phyloP scores from a whole-genome alignment of 2,888 invertebrate genomes.

The Coelogynopora nodosa region DNA sequence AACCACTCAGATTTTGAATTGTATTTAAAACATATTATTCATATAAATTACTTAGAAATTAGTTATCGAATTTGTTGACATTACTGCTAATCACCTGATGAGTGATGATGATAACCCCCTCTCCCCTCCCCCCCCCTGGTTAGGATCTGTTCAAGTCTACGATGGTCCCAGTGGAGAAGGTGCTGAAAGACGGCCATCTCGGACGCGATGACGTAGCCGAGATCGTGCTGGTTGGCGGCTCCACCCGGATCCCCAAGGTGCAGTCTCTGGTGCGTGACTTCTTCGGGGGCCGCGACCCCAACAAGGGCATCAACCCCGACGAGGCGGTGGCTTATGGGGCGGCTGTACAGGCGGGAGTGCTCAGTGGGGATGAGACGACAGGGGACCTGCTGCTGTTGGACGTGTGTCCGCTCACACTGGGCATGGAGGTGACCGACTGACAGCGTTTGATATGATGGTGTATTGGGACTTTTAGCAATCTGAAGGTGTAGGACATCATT shows the following conservation, averaged over 20 bases:
- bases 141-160: constrained; percentile 72
- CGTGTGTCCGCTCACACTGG: constrained; percentile 96
- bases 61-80: not conserved
- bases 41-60: too few relatives aligned
- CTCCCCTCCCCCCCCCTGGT: not conserved
- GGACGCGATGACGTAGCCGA: constrained; percentile 96
- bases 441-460: too few relatives aligned
- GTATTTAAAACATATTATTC: too few relatives aligned
- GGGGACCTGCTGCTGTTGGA: constrained; percentile 85
- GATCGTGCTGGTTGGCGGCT: constrained; percentile 96
- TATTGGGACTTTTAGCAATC: too few relatives aligned
- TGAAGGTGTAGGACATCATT: too few relatives aligned
- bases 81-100: too few relatives aligned
- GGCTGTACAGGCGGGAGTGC: constrained; percentile 94
- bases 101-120: too few relatives aligned
- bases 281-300: constrained; percentile 86
- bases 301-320: constrained; percentile 95
- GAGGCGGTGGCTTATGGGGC: constrained; percentile 98
- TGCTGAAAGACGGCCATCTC: constrained; percentile 94
- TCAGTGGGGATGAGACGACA: constrained; percentile 76
- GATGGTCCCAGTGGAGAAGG: constrained; percentile 88
- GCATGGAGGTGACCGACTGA: constrained; percentile 85
- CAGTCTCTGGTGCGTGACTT: constrained; percentile 68
- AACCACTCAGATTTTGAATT: too few relatives aligned
- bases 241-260: constrained; percentile 96